A percentile compares a stretch with the other conserved stretches of the same genome.
Evolutionary conservation across 1,140 invertebrate species (phyloP).

Genomic region (Muscidifurax raptorellus): DNA sequence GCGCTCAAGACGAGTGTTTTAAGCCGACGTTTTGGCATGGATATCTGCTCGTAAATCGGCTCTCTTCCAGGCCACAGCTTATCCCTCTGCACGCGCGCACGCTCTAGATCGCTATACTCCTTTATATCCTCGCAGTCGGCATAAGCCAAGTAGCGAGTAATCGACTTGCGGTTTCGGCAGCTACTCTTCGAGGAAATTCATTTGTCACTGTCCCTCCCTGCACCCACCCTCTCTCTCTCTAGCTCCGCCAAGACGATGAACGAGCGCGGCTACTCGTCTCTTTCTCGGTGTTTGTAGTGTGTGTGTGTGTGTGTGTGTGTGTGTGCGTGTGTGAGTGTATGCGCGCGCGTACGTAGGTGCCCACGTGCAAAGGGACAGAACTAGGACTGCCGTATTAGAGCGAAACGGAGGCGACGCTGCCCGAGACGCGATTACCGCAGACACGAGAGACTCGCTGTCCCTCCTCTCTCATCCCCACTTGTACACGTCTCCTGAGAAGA

Average conservation of each 20-base stretch:
- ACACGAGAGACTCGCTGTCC: neutral
- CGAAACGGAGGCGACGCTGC: neutral
- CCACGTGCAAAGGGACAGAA: neutral
- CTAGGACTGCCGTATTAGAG: neutral
- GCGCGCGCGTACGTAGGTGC: neutral
- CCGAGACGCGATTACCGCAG: neutral
- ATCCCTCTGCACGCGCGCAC: neutral
- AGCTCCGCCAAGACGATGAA: conserved; percentile 31
- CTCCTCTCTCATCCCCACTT: neutral
- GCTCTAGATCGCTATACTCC: conserved; percentile 15
- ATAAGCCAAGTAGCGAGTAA: conserved; percentile 51
- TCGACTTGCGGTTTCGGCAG: conserved; percentile 54
- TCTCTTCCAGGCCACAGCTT: neutral
- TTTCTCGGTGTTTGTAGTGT: neutral
- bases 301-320: neutral
- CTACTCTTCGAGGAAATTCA: conserved; percentile 55
- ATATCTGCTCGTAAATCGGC: conserved; percentile 48
- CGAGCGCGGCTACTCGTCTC: conserved; percentile 15
- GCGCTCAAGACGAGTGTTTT: conserved; percentile 18
- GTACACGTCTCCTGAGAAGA: neutral
- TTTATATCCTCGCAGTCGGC: conserved; percentile 23
- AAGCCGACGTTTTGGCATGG: conserved; percentile 45
- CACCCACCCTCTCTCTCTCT: neutral
- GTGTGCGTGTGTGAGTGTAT: neutral
- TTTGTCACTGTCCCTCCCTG: conserved; percentile 54